Evolutionary conservation across 2,888 invertebrate genomes (phyloP), one percentile per base, ranked within the genome.

Genomic region (Neria commutata): DNA sequence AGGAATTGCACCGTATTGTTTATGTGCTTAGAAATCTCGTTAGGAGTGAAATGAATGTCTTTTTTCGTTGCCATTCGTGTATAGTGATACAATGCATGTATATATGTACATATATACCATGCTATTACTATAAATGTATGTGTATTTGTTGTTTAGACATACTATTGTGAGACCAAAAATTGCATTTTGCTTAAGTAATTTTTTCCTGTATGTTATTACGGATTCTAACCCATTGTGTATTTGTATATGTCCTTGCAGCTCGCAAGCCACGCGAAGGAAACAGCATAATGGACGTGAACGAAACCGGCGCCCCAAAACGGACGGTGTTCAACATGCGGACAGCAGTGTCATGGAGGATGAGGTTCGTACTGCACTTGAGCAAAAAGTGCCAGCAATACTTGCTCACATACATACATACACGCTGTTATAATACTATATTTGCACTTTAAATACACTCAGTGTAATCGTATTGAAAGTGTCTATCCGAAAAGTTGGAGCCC

Each of bases 301-400:
- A 40, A 80, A 69, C 67, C 75, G 78, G 55, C 77, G 80, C 52
- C 79, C 78, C 50, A 78, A 80, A 67, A 73, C 77, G 53, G 81
- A 81, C 69, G 78, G 75, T 42, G 68, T 79, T 59, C 78, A 80
- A 66, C 80, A 77, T 73, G 77, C 77, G 58, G 80, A 81, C 65
- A 80, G 80, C 64, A 80, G 78, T 67, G 74, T 81, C 55, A 78
- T 80, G 77, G 80, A 81, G 58, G 80, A 82, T 67, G 81, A 81
- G 79, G 82, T 82, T 29, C 29, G 29, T 29, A 29, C 29, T 29
- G 6, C 29, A 29, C 29, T 29, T 11, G 29, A 11, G 11, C 5
- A 29, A 37, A n/a, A 10, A 37, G 10, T 14, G 37, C n/a, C 37
- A 6, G 37, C 29, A 29, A 14, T 14, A 4, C 11, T 37, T 4